Evolutionary conservation across 2,113 vertebrate genomes (phyloP).

Genomic region (Nycticebus coucang): DNA sequence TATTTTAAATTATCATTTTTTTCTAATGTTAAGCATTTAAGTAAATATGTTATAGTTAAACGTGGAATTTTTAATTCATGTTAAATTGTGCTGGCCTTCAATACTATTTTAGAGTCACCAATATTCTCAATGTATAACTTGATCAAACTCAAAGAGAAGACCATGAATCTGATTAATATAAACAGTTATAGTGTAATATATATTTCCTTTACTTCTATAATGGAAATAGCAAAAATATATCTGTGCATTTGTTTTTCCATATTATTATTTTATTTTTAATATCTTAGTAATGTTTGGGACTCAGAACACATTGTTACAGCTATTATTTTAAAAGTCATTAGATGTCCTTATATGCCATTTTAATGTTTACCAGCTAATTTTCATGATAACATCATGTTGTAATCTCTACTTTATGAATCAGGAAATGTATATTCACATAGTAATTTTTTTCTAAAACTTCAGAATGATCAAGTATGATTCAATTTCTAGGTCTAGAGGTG

Average conservation of each 20-base stretch:
- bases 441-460: conserved; percentile 17
- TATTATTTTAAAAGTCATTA: not conserved
- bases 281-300: conserved; percentile 23
- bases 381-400: conserved; percentile 44
- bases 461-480: not conserved
- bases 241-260: conserved; percentile 19
- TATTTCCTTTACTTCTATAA: not conserved
- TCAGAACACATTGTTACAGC: not conserved
- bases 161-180: not conserved
- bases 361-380: not conserved
- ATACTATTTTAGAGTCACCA: conserved; percentile 43
- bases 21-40: conserved; percentile 24
- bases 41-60: conserved; percentile 38
- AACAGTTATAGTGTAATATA: not conserved
- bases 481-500: not conserved
- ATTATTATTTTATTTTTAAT: conserved; percentile 54
- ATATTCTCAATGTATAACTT: conserved; percentile 31
- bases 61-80: conserved; percentile 7
- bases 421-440: not conserved
- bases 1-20: conserved; percentile 31
- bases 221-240: conserved; percentile 11
- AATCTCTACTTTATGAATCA: conserved; percentile 33
- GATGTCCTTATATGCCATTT: not conserved
- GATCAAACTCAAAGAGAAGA: not conserved
- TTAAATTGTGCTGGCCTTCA: conserved; percentile 1